phyloP scores from a whole-genome alignment of 2,888 invertebrate species.

The Drepanosiphum platanoidis region DNA sequence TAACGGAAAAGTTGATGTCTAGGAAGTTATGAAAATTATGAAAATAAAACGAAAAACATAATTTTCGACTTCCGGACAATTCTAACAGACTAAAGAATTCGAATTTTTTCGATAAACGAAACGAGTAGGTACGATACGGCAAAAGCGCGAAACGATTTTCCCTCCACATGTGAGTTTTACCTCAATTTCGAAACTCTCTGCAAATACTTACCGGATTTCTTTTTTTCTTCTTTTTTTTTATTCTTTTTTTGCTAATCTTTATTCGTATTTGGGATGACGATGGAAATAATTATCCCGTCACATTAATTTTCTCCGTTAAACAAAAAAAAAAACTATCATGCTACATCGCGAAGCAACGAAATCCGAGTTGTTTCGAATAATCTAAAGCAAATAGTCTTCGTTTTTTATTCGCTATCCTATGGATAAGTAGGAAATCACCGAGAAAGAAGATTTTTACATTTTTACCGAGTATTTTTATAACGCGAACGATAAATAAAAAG shows the following conservation, averaged over 20 bases:
- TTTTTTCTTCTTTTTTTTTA: background rate
- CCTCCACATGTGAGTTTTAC: background rate
- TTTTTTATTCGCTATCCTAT: background rate
- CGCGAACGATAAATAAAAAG: constrained; percentile 4
- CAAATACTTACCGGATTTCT: background rate
- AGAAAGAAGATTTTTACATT: background rate
- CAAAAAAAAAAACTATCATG: background rate
- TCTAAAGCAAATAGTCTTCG: background rate
- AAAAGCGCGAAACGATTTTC: background rate
- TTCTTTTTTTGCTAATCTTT: background rate
- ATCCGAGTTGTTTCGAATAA: background rate
- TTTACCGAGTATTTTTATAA: background rate
- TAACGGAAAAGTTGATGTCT: too few relatives aligned
- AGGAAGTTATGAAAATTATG: too few relatives aligned
- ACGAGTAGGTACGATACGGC: too few relatives aligned
- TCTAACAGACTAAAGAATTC: background rate
- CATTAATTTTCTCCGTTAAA: background rate
- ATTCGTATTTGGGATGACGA: background rate
- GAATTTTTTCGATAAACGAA: too few relatives aligned
- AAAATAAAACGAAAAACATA: too few relatives aligned
- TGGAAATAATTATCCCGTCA: background rate
- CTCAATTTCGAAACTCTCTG: background rate
- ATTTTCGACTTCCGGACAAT: too few relatives aligned
- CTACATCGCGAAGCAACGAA: background rate
- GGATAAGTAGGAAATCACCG: background rate